A percentile compares a stretch with the other conserved stretches of the same genome.
phyloP scores from a whole-genome alignment of 1,140 invertebrate genomes.

The Drosophila simulans region DNA sequence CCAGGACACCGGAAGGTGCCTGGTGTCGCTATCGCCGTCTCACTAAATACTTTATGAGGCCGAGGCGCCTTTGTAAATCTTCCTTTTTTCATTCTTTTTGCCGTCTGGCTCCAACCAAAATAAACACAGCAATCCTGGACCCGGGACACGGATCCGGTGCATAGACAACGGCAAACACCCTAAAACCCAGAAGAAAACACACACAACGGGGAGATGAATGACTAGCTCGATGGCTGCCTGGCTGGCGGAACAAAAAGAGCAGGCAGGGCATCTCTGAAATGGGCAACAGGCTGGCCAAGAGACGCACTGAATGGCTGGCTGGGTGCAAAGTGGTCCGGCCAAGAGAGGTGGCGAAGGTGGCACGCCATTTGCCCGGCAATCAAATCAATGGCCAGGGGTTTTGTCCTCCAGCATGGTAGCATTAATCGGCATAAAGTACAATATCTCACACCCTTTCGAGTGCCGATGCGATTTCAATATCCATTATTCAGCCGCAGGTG shows the following conservation, averaged over 20 bases:
- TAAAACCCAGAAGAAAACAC: slow-evolving; percentile 46
- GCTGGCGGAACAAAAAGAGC: slow-evolving; percentile 57
- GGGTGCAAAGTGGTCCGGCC: neutral
- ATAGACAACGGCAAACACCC: slow-evolving; percentile 59
- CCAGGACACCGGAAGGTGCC: slow-evolving; percentile 32
- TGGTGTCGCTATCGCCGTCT: slow-evolving; percentile 24
- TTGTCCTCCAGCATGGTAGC: slow-evolving; percentile 28
- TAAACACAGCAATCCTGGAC: slow-evolving; percentile 35
- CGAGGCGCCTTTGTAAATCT: slow-evolving; percentile 34
- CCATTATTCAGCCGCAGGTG: slow-evolving; percentile 27
- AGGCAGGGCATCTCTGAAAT: slow-evolving; percentile 1
- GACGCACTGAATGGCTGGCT: neutral
- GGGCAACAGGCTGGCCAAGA: slow-evolving; percentile 52
- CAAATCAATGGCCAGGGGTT: slow-evolving; percentile 42
- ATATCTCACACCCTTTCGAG: slow-evolving; percentile 33
- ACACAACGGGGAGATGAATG: slow-evolving; percentile 47
- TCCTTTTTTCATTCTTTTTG: slow-evolving; percentile 22
- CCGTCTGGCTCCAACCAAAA: slow-evolving; percentile 55
- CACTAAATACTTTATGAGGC: slow-evolving; percentile 58
- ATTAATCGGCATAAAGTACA: slow-evolving; percentile 65
- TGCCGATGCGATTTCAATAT: slow-evolving; percentile 55
- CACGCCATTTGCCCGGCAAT: slow-evolving; percentile 27
- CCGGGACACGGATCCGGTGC: slow-evolving; percentile 13
- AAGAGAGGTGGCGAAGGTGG: neutral
- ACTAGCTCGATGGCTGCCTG: slow-evolving; percentile 44